Evolutionary conservation across 2,888 invertebrate genomes (phyloP).

Genomic region (Rhodophaea formosa): DNA sequence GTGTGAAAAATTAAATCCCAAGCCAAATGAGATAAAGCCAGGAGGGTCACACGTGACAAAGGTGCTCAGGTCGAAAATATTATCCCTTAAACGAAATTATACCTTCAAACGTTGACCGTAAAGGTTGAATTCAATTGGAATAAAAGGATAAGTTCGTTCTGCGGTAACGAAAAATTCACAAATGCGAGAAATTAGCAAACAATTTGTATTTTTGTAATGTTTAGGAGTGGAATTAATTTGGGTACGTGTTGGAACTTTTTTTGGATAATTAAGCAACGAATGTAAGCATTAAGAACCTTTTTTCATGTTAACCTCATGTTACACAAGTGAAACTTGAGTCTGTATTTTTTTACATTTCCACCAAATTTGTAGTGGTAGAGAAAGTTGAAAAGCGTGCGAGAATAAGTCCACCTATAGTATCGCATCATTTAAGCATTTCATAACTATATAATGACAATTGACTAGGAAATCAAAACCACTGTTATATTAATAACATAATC

Average conservation of each 20-base stretch:
- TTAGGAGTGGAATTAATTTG: constrained; percentile 11
- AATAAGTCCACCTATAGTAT: too few species aligned
- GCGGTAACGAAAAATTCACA: background rate
- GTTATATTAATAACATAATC: too few species aligned
- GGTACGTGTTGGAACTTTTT: constrained; percentile 3
- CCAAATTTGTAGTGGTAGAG: too few species aligned
- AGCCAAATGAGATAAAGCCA: constrained; percentile 40
- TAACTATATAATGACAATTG: too few species aligned
- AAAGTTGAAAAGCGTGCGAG: too few species aligned
- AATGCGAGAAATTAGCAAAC: constrained; percentile 14
- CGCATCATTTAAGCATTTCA: too few species aligned
- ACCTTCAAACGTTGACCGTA: constrained; percentile 4
- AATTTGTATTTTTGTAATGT: constrained; percentile 15
- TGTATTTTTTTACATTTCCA: background rate
- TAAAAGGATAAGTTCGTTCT: background rate
- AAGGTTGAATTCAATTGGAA: constrained; percentile 10
- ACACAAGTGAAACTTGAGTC: background rate
- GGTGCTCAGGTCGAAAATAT: constrained; percentile 21
- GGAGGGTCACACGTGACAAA: constrained; percentile 35
- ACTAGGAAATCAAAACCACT: too few species aligned
- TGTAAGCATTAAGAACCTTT: background rate
- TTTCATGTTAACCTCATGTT: too few species aligned
- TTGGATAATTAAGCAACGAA: background rate
- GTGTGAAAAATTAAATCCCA: constrained; percentile 41
- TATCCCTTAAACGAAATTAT: constrained; percentile 9